Evolutionary conservation across 2,888 invertebrate genomes (phyloP).

Genomic region (Cremastinae sp.): DNA sequence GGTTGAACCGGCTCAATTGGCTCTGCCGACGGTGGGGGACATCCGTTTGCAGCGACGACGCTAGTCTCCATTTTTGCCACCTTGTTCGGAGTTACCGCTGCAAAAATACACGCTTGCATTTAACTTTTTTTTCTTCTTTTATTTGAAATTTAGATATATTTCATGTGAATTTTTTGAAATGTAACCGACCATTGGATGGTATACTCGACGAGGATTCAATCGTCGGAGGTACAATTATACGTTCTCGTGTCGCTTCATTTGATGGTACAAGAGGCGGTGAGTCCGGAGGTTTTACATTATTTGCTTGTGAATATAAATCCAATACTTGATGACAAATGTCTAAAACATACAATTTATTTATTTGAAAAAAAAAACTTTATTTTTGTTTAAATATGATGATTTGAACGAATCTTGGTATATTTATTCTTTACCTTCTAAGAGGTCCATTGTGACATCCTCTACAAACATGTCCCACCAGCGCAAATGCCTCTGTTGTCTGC

Average conservation of each 20-base stretch:
- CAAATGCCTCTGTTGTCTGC: conserved; percentile 87
- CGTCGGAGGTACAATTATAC: conserved; percentile 68
- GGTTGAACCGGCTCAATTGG: conserved; percentile 72
- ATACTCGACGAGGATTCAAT: conserved; percentile 73
- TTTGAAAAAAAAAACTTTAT: no score
- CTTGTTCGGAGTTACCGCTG: conserved; percentile 73
- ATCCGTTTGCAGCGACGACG: conserved; percentile 74
- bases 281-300: conserved; percentile 83
- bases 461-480: conserved; percentile 99
- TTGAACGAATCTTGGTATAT: not conserved
- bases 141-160: not conserved
- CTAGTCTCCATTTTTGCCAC: conserved; percentile 71
- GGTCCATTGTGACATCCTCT: conserved; percentile 95
- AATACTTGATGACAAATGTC: conserved; percentile 98
- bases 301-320: conserved; percentile 93
- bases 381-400: not conserved
- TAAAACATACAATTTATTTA: conserved; percentile 70
- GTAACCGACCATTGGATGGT: conserved; percentile 73
- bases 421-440: conserved; percentile 87
- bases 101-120: conserved; percentile 25
- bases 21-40: no score
- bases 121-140: not conserved
- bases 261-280: conserved; percentile 85
- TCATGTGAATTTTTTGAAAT: not conserved
- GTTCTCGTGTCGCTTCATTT: conserved; percentile 73